phyloP scores from a whole-genome alignment of 1,140 invertebrate genomes.

The Matsumurasca onukii region DNA sequence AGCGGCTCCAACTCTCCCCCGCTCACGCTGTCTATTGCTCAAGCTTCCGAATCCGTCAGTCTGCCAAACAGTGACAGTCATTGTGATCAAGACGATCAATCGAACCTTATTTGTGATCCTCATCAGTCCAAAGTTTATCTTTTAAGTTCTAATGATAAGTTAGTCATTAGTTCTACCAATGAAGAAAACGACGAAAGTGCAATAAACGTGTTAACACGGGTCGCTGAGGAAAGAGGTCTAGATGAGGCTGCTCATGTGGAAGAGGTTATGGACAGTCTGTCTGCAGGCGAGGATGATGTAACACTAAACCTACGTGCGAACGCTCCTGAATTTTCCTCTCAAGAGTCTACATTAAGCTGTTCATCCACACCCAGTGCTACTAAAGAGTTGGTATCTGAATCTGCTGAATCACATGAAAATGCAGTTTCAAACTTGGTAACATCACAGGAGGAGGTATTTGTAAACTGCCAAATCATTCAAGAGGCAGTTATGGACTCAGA shows the following conservation, averaged over 20 bases:
- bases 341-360: conserved; percentile 18
- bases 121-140: background rate
- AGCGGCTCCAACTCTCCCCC: conserved; percentile 37
- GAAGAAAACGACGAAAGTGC: no score
- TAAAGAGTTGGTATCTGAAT: background rate
- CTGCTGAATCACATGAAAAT: background rate
- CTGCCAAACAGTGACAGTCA: no score
- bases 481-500: no score
- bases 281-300: conserved; percentile 13
- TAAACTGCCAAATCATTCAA: background rate
- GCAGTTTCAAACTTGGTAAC: no score
- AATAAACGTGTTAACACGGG: no score
- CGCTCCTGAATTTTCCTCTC: conserved; percentile 7
- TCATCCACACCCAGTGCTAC: conserved; percentile 9
- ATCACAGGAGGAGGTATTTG: no score
- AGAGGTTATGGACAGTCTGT: conserved; percentile 11
- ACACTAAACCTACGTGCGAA: background rate
- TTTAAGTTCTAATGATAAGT: background rate
- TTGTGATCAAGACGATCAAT: background rate
- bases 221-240: background rate
- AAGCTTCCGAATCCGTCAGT: conserved; percentile 5
- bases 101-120: background rate
- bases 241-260: background rate
- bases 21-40: conserved; percentile 4
- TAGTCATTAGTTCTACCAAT: no score